These are phyloP conservation scores for Gortyna flavago DNA, from an alignment of 2,888 invertebrate genomes.

Conservation along the genomic window DNA sequence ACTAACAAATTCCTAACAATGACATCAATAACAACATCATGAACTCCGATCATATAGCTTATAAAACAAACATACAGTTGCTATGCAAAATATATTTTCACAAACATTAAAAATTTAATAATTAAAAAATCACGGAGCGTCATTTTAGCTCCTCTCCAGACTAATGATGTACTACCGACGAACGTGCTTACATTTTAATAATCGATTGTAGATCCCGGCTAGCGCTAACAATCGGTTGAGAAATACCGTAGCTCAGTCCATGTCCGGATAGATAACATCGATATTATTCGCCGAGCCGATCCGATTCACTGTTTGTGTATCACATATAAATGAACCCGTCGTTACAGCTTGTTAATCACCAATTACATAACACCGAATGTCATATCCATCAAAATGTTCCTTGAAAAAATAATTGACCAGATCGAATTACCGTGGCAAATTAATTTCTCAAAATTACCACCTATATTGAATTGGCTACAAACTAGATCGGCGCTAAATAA, in stretches of 20 bases:
- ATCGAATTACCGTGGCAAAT: constrained; percentile 30
- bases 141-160: constrained; percentile 74
- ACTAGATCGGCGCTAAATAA: constrained; percentile 53
- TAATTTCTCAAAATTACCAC: constrained; percentile 50
- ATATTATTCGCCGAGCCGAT: constrained; percentile 64
- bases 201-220: constrained; percentile 79
- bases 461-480: constrained; percentile 41
- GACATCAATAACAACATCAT: too few species aligned
- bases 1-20: not conserved
- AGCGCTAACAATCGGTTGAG: constrained; percentile 77
- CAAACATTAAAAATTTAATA: not conserved
- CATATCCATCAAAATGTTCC: constrained; percentile 26
- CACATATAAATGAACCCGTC: constrained; percentile 50
- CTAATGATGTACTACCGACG: constrained; percentile 81
- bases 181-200: constrained; percentile 85
- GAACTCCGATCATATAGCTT: not conserved
- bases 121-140: constrained; percentile 43
- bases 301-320: constrained; percentile 58
- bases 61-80: not conserved
- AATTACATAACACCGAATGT: constrained; percentile 39
- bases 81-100: not conserved
- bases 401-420: constrained; percentile 33
- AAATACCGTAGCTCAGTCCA: constrained; percentile 74
- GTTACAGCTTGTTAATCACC: constrained; percentile 36
- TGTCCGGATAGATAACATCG: constrained; percentile 71